Percentiles rank a stretch among this genome's conserved stretches.
Conservation (phyloP, 1,140 invertebrate species). For the Drosophila ficusphila region DNA sequence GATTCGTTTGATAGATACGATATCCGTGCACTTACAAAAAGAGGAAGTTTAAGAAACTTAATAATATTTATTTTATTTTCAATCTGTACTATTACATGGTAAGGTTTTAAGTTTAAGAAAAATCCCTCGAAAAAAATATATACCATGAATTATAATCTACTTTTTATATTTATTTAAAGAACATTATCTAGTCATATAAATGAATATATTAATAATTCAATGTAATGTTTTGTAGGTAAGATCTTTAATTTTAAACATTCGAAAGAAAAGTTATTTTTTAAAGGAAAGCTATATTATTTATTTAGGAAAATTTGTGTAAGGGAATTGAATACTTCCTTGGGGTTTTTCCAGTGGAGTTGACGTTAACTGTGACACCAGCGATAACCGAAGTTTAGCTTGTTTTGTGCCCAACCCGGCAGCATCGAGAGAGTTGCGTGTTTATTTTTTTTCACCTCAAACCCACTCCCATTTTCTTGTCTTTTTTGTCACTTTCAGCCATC, state of each 20-base stretch:
- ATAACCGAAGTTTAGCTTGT: constrained; percentile 69
- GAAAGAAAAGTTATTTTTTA: background rate
- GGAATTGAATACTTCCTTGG: too few species aligned
- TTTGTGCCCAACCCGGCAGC: constrained; percentile 52
- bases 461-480: constrained; percentile 23
- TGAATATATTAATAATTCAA: too few species aligned
- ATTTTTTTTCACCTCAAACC: constrained; percentile 64
- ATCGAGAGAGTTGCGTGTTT: constrained; percentile 68
- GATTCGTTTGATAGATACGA: background rate
- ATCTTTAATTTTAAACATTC: too few species aligned
- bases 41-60: background rate
- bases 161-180: too few species aligned
- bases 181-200: too few species aligned
- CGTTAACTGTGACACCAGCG: constrained; percentile 61
- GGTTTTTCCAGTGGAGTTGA: constrained; percentile 47
- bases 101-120: too few species aligned
- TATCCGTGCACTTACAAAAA: constrained; percentile 10
- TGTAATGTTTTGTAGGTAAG: too few species aligned
- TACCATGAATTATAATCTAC: too few species aligned
- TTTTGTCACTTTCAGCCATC: constrained; percentile 59
- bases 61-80: background rate
- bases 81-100: too few species aligned
- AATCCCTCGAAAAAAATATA: too few species aligned
- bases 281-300: background rate
- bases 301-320: background rate